Conservation (phyloP, 2,888 invertebrate genomes). For the Neria commutata region DNA sequence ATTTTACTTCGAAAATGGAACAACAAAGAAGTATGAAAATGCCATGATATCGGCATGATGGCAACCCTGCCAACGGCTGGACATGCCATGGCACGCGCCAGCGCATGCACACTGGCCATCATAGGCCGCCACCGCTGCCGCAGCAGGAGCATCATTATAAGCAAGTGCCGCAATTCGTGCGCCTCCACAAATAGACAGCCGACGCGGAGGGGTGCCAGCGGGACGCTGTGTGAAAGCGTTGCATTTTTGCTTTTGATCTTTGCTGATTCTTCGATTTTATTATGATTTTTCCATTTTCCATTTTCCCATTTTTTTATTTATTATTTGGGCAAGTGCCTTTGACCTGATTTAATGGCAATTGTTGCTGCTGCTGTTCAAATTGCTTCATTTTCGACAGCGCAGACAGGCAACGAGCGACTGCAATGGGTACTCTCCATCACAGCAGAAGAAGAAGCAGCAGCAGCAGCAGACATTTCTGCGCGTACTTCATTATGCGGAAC, state of each 20-base stretch:
- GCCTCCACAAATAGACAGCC: not conserved
- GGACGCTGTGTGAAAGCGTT: slow-evolving; percentile 2
- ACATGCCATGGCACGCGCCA: slow-evolving; percentile 16
- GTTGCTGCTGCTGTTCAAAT: slow-evolving; percentile 45
- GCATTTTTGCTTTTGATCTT: too few species aligned
- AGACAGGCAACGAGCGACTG: too few species aligned
- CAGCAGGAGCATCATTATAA: not conserved
- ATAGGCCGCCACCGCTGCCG: not conserved
- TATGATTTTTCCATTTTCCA: not conserved
- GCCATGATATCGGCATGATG: not conserved
- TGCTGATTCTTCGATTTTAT: slow-evolving; percentile 8
- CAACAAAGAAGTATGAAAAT: too few species aligned
- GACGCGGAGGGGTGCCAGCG: slow-evolving; percentile 7
- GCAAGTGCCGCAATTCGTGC: slow-evolving; percentile 4
- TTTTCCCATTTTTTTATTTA: not conserved
- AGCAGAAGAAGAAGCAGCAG: too few species aligned
- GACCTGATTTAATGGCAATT: slow-evolving; percentile 47
- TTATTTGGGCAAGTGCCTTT: too few species aligned
- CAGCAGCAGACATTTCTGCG: too few species aligned
- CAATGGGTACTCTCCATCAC: too few species aligned
- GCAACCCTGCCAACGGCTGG: not conserved
- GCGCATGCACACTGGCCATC: slow-evolving; percentile 3
- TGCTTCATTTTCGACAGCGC: not conserved
- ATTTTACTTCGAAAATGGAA: too few species aligned
- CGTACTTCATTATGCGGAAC: not conserved